Conservation (phyloP, 2,888 invertebrate species). For the Agriopis leucophaearia region DNA sequence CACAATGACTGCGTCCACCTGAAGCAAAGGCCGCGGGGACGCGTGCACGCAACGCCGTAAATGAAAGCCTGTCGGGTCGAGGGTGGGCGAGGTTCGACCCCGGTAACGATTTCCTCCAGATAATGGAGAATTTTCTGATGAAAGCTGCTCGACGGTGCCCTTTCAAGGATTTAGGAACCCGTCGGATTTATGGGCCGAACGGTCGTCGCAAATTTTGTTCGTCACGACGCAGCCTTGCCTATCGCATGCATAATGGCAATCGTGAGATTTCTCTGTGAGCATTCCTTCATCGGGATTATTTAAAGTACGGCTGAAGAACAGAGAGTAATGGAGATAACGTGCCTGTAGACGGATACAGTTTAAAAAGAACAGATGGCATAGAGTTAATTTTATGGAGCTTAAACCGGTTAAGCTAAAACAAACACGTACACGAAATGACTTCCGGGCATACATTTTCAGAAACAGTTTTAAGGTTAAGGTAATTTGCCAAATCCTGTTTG, state of each 20-base stretch:
- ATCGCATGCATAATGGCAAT: slow-evolving; percentile 69
- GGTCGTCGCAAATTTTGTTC: slow-evolving; percentile 74
- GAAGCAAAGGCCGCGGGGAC: slow-evolving; percentile 80
- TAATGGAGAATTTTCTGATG: slow-evolving; percentile 85
- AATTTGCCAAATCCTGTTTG: slow-evolving; percentile 70
- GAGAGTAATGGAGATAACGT: slow-evolving; percentile 70
- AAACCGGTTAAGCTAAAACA: slow-evolving; percentile 70
- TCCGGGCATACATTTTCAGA: slow-evolving; percentile 67
- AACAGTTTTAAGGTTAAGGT: slow-evolving; percentile 69
- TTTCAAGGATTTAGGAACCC: slow-evolving; percentile 80
- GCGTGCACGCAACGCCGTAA: slow-evolving; percentile 84
- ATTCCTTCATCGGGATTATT: slow-evolving; percentile 63
- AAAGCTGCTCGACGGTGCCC: slow-evolving; percentile 78
- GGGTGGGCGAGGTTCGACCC: slow-evolving; percentile 79
- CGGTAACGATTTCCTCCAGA: slow-evolving; percentile 85
- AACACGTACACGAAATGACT: slow-evolving; percentile 75
- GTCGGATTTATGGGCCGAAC: slow-evolving; percentile 76
- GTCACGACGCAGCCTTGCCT: slow-evolving; percentile 69
- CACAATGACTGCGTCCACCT: slow-evolving; percentile 84
- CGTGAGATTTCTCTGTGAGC: slow-evolving; percentile 54
- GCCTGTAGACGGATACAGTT: slow-evolving; percentile 63
- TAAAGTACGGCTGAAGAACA: slow-evolving; percentile 55
- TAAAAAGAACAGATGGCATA: slow-evolving; percentile 66
- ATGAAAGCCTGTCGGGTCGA: slow-evolving; percentile 78
- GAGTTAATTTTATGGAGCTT: slow-evolving; percentile 71